These are phyloP conservation scores for Mohoua ochrocephala DNA, from an alignment of 2,113 vertebrate genomes.

Conservation along the genomic window DNA sequence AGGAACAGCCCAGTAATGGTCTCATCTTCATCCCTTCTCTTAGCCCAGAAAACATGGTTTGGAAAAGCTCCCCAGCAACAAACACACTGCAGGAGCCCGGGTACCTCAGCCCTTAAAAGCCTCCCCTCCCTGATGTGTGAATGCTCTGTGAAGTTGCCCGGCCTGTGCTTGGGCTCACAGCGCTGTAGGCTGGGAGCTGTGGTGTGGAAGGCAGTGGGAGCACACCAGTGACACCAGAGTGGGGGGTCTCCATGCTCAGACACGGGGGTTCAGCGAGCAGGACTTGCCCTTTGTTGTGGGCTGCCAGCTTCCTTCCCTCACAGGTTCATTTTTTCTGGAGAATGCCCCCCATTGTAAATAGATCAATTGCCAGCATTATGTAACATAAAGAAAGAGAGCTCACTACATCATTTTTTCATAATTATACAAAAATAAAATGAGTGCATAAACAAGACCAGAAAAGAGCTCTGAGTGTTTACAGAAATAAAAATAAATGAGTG, in stretches of 20 bases:
- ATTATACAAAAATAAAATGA: slow-evolving; percentile 55
- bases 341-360: background rate
- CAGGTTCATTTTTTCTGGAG: background rate
- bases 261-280: rapidly evolving
- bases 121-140: background rate
- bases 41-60: too few species aligned
- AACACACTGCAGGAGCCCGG: rapidly evolving
- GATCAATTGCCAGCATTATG: background rate
- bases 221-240: too few species aligned
- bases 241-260: rapidly evolving
- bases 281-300: background rate
- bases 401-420: background rate
- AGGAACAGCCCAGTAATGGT: background rate
- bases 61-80: background rate
- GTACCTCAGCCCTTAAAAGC: background rate
- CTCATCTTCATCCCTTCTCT: rapidly evolving
- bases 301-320: background rate
- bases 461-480: slow-evolving; percentile 47
- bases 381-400: background rate
- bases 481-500: slow-evolving; percentile 69
- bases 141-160: background rate
- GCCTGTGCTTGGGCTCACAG: background rate
- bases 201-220: background rate
- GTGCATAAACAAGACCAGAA: background rate
- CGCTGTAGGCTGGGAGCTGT: background rate